Percentiles rank a stretch among this genome's conserved stretches.
Conservation (phyloP, 2,113 vertebrate genomes). For the Aegithalos caudatus region DNA sequence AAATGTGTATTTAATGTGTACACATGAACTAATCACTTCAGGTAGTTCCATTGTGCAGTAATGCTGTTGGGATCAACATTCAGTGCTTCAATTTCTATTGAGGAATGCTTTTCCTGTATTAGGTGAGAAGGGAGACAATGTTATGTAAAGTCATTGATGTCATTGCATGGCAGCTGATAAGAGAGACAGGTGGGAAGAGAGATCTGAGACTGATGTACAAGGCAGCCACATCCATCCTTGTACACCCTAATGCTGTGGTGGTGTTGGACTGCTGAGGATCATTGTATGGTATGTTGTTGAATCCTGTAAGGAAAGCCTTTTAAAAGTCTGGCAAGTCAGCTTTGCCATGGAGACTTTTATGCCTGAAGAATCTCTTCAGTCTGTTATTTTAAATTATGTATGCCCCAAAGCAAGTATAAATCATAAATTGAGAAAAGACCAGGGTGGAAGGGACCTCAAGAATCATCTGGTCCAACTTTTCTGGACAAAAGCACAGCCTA, state of each 20-base stretch:
- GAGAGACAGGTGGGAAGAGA: background rate
- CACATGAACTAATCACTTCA: accelerated
- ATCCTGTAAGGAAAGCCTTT: background rate
- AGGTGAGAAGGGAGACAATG: background rate
- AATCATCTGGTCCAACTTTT: background rate
- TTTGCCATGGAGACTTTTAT: background rate
- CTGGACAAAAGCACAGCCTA: background rate
- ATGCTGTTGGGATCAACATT: background rate
- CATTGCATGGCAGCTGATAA: background rate
- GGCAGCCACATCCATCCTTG: background rate
- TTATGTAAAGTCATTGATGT: background rate
- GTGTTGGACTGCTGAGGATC: background rate
- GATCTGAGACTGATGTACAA: background rate
- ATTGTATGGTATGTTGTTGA: background rate
- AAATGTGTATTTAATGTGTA: background rate
- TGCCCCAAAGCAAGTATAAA: constrained; percentile 10
- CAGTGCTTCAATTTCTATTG: background rate
- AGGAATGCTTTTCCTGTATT: background rate
- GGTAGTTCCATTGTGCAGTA: background rate
- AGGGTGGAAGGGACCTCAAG: background rate
- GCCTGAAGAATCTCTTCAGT: background rate
- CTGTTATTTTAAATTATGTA: constrained; percentile 13
- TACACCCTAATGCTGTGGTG: background rate
- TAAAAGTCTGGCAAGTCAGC: background rate
- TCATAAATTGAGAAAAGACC: background rate